A percentile compares a stretch with the other conserved stretches of the same genome.
Evolutionary conservation across 2,888 invertebrate genomes (phyloP).

Genomic region (Spilosoma lubricipeda): DNA sequence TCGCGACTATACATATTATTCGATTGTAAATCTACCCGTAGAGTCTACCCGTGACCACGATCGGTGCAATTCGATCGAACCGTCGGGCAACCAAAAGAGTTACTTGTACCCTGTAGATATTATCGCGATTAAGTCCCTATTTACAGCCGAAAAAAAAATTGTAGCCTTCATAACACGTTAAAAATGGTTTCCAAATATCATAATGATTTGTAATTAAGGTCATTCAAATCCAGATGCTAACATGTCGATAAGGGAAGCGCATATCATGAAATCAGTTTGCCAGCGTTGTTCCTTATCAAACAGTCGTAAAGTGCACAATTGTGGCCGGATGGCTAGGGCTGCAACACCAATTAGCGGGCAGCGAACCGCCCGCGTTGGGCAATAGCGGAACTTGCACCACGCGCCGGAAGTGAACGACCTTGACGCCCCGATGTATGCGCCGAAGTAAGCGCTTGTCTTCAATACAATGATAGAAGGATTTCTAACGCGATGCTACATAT

Average conservation of each 20-base stretch:
- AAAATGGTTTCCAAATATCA: slow-evolving; percentile 4
- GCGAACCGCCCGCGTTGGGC: slow-evolving; percentile 70
- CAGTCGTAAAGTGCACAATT: slow-evolving; percentile 57
- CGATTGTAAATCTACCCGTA: too few species aligned
- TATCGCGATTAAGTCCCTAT: too few species aligned
- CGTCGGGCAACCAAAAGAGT: too few species aligned
- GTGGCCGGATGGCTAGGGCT: slow-evolving; percentile 61
- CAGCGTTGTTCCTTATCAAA: slow-evolving; percentile 52
- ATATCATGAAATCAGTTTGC: slow-evolving; percentile 34
- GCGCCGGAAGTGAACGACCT: slow-evolving; percentile 78
- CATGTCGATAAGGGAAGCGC: slow-evolving; percentile 27
- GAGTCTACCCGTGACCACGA: too few species aligned
- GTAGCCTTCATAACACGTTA: background rate
- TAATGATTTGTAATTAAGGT: slow-evolving; percentile 13
- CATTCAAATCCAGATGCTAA: slow-evolving; percentile 24
- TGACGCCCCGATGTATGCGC: slow-evolving; percentile 67
- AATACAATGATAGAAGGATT: slow-evolving; percentile 56
- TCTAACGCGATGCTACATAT: slow-evolving; percentile 47
- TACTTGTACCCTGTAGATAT: too few species aligned
- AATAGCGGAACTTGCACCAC: slow-evolving; percentile 81
- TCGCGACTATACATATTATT: too few species aligned
- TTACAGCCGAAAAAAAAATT: too few species aligned
- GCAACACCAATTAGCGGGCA: slow-evolving; percentile 66
- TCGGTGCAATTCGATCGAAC: too few species aligned
- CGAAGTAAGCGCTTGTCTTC: slow-evolving; percentile 54